Conservation (phyloP, 2,113 vertebrate genomes). For the Motacilla tschutschensis region DNA sequence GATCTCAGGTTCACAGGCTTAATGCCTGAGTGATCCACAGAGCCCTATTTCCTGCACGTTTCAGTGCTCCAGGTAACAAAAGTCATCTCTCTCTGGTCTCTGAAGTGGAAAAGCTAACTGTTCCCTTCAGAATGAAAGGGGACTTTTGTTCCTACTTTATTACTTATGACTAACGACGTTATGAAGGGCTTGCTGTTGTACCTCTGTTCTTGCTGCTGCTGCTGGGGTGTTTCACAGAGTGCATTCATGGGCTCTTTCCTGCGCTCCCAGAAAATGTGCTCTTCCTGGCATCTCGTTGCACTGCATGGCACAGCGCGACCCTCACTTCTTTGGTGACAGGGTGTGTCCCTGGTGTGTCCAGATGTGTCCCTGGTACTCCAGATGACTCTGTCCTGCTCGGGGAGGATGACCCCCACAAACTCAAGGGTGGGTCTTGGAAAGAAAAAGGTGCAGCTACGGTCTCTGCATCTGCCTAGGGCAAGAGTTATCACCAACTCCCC, state of each 20-base stretch:
- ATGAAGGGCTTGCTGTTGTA: background rate
- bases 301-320: background rate
- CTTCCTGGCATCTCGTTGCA: background rate
- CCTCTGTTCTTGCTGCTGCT: conserved; percentile 19
- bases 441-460: background rate
- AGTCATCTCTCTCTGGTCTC: conserved; percentile 76
- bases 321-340: background rate
- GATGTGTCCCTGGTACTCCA: background rate
- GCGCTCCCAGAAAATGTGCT: rapidly evolving
- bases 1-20: conserved; percentile 73
- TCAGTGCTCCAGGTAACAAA: conserved; percentile 72
- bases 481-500: background rate
- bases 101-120: conserved; percentile 82
- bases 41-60: conserved; percentile 67
- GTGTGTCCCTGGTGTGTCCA: background rate
- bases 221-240: background rate
- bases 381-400: background rate
- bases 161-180: conserved; percentile 67
- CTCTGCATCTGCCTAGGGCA: background rate
- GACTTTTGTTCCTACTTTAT: conserved; percentile 76
- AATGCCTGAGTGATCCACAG: conserved; percentile 70
- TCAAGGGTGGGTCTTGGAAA: background rate
- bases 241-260: background rate
- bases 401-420: background rate
- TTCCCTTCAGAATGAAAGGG: conserved; percentile 76